Conservation (phyloP, 2,113 vertebrate genomes). For the Oxyura jamaicensis region DNA sequence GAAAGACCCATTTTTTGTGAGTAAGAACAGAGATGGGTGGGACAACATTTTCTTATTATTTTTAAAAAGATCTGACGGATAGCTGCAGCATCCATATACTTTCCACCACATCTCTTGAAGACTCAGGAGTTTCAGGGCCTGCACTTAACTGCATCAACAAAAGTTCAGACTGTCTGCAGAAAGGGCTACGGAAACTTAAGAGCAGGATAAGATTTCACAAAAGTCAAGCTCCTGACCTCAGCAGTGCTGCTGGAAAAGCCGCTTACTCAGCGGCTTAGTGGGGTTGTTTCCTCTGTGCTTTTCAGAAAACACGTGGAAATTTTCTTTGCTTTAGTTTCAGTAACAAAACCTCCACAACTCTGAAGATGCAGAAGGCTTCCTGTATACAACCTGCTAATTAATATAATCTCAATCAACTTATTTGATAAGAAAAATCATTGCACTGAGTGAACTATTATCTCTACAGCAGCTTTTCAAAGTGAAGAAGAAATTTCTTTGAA, state of each 20-base stretch:
- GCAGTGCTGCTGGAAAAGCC: background rate
- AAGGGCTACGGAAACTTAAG: background rate
- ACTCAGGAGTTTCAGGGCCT: background rate
- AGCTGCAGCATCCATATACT: background rate
- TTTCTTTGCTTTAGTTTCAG: conserved; percentile 2
- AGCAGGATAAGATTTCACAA: background rate
- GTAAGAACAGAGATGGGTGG: background rate
- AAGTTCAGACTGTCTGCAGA: background rate
- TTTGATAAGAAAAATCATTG: conserved; percentile 3
- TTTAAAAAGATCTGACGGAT: background rate
- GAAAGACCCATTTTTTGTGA: background rate
- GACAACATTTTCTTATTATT: background rate
- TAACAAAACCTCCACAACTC: background rate
- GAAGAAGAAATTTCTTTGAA: background rate
- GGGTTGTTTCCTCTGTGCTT: background rate
- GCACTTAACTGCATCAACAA: background rate
- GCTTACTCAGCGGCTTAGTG: background rate
- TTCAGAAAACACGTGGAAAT: conserved; percentile 20
- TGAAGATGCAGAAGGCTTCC: background rate
- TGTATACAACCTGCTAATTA: background rate
- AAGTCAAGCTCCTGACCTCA: background rate
- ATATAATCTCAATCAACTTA: conserved; percentile 6
- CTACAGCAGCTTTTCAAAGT: background rate
- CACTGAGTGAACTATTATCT: background rate
- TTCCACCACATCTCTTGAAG: background rate